Base-by-base conservation (phyloP, 1,140 invertebrate species). In the Microplitis demolitor region DNA sequence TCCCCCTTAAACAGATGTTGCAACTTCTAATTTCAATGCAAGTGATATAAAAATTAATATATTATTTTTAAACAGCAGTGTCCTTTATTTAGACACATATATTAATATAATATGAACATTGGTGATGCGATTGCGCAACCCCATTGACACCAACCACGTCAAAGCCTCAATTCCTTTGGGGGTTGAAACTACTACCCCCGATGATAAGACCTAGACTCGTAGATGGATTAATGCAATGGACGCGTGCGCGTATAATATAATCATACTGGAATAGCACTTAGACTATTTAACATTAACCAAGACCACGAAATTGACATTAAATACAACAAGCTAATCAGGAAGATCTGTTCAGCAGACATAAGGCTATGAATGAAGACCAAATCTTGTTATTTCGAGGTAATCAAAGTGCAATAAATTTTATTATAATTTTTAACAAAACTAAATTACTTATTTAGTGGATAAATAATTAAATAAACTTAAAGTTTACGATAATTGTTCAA, bases 381-480 rank as follows among this genome's bases (percentile, higher is more conserved):
- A 89, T 90, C 89, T 87, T 90, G 92, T 88, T 89, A 91, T 80
- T 88, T 91, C 87, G 91, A 93, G 91, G 92, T 93, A 89, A 88
- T 79, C 9, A 39, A 34, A 61, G 45, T 8, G 33, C 37, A 45
- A 24, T 24, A 24, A 24, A 24, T 51, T 66, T 63, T 50, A 16
- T 14, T 51, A 51, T 4, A 11, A 16, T 31, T 64, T 9, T 37
- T 16, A 45, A 8, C 5, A 9, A 45, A 45, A 45, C 39, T 11
- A 9, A 45, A 6, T 45, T 45, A 45, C 6, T 45, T 45, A 45
- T 45, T 45, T 45, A 45, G 8, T 45, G 6, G 2, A 45, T 45
- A 11, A 45, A 45, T 45, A 9, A 45, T 24, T 56, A n/a, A 24
- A 56, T 56, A 4, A 5, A 56, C 8, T 75, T 24, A 5, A 39